Evolutionary conservation across 2,888 invertebrate genomes (phyloP).

Genomic region (Andrena praecox): DNA sequence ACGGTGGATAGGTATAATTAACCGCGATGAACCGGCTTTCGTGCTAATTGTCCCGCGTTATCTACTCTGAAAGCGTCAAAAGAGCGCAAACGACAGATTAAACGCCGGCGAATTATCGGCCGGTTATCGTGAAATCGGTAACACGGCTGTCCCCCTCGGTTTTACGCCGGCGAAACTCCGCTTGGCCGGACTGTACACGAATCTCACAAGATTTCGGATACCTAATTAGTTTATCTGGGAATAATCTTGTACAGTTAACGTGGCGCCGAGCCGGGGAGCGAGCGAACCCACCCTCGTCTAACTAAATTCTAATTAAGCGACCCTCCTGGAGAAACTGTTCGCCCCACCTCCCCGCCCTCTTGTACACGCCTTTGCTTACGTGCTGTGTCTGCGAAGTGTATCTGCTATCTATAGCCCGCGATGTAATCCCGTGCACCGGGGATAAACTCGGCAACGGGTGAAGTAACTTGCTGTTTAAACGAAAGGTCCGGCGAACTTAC

Average conservation of each 20-base stretch:
- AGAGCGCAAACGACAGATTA: slow-evolving; percentile 36
- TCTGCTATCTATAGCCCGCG: slow-evolving; percentile 31
- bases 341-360: slow-evolving; percentile 21
- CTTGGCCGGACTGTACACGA: slow-evolving; percentile 41
- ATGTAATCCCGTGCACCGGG: slow-evolving; percentile 42
- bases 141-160: background rate
- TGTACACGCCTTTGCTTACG: slow-evolving; percentile 56
- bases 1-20: slow-evolving; percentile 48
- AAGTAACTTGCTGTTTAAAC: slow-evolving; percentile 31
- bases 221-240: slow-evolving; percentile 80
- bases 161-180: background rate
- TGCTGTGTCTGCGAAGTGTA: slow-evolving; percentile 51
- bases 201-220: slow-evolving; percentile 74
- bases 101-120: slow-evolving; percentile 26
- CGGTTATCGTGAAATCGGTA: slow-evolving; percentile 21
- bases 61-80: slow-evolving; percentile 33
- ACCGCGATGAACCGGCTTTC: slow-evolving; percentile 51
- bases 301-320: slow-evolving; percentile 81
- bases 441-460: slow-evolving; percentile 46
- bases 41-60: slow-evolving; percentile 52
- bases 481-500: slow-evolving; percentile 17
- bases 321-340: slow-evolving; percentile 72
- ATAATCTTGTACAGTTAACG: slow-evolving; percentile 79
- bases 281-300: slow-evolving; percentile 68
- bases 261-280: slow-evolving; percentile 55